These are phyloP conservation scores for Eilema sororculum DNA, from an alignment of 2,888 invertebrate species.

Conservation along the genomic window DNA sequence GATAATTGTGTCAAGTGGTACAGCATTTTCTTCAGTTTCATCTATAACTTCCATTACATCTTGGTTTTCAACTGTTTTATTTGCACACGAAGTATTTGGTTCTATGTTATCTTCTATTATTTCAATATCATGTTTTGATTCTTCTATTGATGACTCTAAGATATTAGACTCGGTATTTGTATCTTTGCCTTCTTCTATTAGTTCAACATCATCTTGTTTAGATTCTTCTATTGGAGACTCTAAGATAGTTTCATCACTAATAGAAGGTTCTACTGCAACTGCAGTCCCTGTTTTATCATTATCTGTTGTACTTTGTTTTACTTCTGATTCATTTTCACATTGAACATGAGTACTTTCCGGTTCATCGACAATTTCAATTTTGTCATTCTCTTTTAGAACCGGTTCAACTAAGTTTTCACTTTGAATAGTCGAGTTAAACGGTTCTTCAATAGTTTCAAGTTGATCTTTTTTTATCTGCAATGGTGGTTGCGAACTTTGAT, in stretches of 20 bases:
- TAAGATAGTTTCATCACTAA: slow-evolving; percentile 1
- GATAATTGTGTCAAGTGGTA: background rate
- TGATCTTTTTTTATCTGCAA: background rate
- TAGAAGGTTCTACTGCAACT: background rate
- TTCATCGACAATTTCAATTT: slow-evolving; percentile 10
- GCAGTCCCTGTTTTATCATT: background rate
- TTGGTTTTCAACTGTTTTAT: background rate
- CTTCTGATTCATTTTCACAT: slow-evolving; percentile 5
- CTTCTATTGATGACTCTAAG: background rate
- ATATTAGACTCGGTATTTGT: background rate
- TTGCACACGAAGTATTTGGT: background rate
- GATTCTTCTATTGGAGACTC: slow-evolving; percentile 3
- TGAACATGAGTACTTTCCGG: background rate
- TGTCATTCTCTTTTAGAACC: background rate
- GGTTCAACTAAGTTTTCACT: background rate
- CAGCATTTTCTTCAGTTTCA: background rate
- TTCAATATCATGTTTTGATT: slow-evolving; percentile 3
- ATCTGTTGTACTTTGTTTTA: background rate
- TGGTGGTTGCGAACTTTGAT: background rate
- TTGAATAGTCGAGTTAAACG: background rate
- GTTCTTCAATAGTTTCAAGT: background rate
- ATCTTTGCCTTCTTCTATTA: background rate
- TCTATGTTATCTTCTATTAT: background rate
- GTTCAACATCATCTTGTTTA: background rate
- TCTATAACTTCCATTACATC: slow-evolving; percentile 12